These are phyloP conservation scores for Athripsodes cinereus DNA, from an alignment of 2,888 invertebrate genomes.

Conservation along the genomic window DNA sequence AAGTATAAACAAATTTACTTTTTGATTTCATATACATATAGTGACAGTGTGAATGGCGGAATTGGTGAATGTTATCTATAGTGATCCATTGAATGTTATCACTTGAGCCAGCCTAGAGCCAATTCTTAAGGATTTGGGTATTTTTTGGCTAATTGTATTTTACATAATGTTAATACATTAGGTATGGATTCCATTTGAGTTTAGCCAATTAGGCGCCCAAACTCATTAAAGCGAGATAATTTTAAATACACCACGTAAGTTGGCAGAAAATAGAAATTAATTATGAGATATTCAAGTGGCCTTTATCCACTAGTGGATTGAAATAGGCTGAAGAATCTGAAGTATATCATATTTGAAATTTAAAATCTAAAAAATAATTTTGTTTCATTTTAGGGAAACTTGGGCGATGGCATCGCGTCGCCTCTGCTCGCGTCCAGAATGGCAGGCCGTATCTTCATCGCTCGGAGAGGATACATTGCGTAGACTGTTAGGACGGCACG, in stretches of 20 bases:
- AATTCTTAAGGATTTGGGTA: not conserved
- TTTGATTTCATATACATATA: not conserved
- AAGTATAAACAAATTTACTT: not conserved
- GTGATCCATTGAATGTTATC: not conserved
- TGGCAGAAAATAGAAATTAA: too few relatives aligned
- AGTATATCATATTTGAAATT: too few relatives aligned
- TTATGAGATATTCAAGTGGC: too few relatives aligned
- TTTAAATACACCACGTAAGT: too few relatives aligned
- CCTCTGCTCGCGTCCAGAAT: conserved; percentile 81
- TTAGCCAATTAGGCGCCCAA: too few relatives aligned
- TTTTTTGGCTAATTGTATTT: not conserved
- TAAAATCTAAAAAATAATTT: too few relatives aligned
- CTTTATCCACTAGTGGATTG: too few relatives aligned
- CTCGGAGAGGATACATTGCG: conserved; percentile 84
- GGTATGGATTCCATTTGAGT: too few relatives aligned
- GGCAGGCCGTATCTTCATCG: conserved; percentile 80
- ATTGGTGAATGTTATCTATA: not conserved
- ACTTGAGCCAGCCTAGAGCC: too few relatives aligned
- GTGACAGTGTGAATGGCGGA: too few relatives aligned
- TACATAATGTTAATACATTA: not conserved
- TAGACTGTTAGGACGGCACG: conserved; percentile 60
- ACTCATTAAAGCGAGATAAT: too few relatives aligned
- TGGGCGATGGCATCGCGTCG: conserved; percentile 86
- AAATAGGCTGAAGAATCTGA: too few relatives aligned
- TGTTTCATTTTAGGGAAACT: conserved; percentile 57